Percentiles rank a stretch among this genome's conserved stretches.
phyloP scores from a whole-genome alignment of 2,113 vertebrate genomes.

The Mugil cephalus region DNA sequence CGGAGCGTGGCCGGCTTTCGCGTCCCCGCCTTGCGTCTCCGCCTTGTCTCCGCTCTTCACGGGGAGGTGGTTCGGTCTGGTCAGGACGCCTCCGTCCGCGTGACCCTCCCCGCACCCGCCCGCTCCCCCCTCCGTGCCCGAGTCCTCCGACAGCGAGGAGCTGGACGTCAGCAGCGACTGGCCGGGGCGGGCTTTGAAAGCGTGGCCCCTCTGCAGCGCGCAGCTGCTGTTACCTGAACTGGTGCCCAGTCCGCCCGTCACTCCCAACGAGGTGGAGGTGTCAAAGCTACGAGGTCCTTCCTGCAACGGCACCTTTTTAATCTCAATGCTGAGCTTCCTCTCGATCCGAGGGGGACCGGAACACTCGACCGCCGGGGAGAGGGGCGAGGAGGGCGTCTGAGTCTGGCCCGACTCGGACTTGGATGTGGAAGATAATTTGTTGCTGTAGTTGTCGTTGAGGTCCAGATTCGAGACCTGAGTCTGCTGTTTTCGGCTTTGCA shows the following conservation, averaged over 20 bases:
- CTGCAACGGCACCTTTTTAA: slow-evolving; percentile 95
- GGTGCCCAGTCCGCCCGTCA: slow-evolving; percentile 15
- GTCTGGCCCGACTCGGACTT: slow-evolving; percentile 65
- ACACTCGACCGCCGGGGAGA: slow-evolving; percentile 73
- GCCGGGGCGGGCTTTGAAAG: slow-evolving; percentile 89
- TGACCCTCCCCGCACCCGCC: slow-evolving; percentile 66
- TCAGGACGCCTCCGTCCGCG: slow-evolving; percentile 71
- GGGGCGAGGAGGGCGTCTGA: slow-evolving; percentile 48
- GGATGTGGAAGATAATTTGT: slow-evolving; percentile 77
- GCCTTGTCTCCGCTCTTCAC: slow-evolving; percentile 84
- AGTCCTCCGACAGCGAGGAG: slow-evolving; percentile 86
- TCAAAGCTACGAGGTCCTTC: slow-evolving; percentile 96
- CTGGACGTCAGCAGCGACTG: slow-evolving; percentile 76
- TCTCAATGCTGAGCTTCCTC: slow-evolving; percentile 95
- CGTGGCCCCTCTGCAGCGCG: slow-evolving; percentile 88
- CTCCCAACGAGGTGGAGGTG: slow-evolving; percentile 73
- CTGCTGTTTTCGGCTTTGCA: slow-evolving; percentile 55
- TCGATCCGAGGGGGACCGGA: slow-evolving; percentile 81
- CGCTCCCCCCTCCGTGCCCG: slow-evolving; percentile 76
- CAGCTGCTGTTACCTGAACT: slow-evolving; percentile 49
- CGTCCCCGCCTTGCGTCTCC: slow-evolving; percentile 43
- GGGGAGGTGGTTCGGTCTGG: slow-evolving; percentile 91
- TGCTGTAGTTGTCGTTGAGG: slow-evolving; percentile 94
- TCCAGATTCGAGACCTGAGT: slow-evolving; percentile 83
- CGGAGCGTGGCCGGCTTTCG: slow-evolving; percentile 82